Base-by-base conservation (phyloP, 2,113 vertebrate species). In the Mirza zaza region DNA sequence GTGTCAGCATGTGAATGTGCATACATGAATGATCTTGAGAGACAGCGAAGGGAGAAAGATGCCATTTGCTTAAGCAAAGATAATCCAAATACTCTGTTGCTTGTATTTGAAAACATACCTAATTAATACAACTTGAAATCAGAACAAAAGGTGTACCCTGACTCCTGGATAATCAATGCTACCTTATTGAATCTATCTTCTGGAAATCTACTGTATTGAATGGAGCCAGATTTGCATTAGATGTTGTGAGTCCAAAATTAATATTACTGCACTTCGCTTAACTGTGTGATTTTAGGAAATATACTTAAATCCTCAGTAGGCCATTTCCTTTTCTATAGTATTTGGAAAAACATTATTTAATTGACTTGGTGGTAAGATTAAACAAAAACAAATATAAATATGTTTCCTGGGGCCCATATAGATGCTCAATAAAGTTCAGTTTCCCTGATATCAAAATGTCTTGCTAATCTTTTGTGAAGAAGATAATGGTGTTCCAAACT, bases 381-480 rank as follows among this genome's bases (percentile, higher is more conserved):
- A 91, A 42, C 82, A 81, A 75, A 87, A 90, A 90, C 89, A 29
- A 92, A 94, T 67, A 68, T 32, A 83, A 87, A 95, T 87, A 15
- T 63, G 45, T 94, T 63, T 92, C 68, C n/a, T 86, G 50, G 82
- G 86, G 8, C 17, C 77, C 48, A 77, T 79, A 91, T 79, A 29
- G 27, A 50, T 45, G 21, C 36, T 87, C 82, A 92, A 83, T 73
- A 94, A 86, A 94, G 82, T 92, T 79, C 7, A 57, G 29, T 80
- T 94, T 87, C 6, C 39, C 25, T 61, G 71, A 68, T 15, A 75
- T 27, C 18, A 48, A 85, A 90, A 95, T 39, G 42, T 4, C 21
- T 36, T 89, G 17, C 11, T 79, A 92, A 92, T 57, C 52, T 71
- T 34, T 63, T 80, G 17, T 75, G 48, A 96, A 83, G 39, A 96